Conservation (phyloP, 2,888 invertebrate species). For the Parnassius apollo region DNA sequence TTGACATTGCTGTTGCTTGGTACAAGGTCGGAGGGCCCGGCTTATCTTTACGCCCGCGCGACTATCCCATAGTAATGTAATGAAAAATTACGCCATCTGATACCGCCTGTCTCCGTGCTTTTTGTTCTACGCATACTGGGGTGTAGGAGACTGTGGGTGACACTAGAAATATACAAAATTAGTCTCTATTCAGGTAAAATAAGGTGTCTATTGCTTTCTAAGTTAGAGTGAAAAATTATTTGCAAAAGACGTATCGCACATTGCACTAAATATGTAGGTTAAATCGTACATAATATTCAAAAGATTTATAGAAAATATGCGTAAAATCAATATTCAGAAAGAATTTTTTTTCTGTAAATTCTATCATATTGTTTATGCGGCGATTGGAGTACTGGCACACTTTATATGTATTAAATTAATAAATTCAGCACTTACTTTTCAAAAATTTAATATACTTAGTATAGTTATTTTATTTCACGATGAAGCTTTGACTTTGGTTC, state of each 20-base stretch:
- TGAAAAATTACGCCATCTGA: slow-evolving; percentile 80
- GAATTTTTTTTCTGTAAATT: too few relatives aligned
- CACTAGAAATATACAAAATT: slow-evolving; percentile 1
- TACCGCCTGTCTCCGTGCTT: slow-evolving; percentile 56
- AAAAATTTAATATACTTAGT: too few relatives aligned
- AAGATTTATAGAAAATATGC: too few relatives aligned
- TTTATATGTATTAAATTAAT: too few relatives aligned
- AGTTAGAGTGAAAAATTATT: background rate
- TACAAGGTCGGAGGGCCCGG: slow-evolving; percentile 51
- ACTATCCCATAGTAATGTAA: slow-evolving; percentile 76
- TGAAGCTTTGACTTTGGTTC: too few relatives aligned
- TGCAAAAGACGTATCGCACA: background rate
- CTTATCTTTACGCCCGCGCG: slow-evolving; percentile 78
- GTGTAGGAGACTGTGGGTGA: background rate
- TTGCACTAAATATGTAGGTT: too few relatives aligned
- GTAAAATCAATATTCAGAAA: too few relatives aligned
- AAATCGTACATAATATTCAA: too few relatives aligned
- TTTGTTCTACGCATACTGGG: slow-evolving; percentile 38
- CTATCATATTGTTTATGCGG: too few relatives aligned
- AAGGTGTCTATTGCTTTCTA: slow-evolving; percentile 3
- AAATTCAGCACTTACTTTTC: too few relatives aligned
- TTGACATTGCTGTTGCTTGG: slow-evolving; percentile 43
- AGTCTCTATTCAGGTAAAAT: slow-evolving; percentile 3
- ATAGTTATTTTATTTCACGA: too few relatives aligned
- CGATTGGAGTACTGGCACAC: too few relatives aligned